These are phyloP conservation scores for Ectropis grisescens DNA, from an alignment of 1,140 invertebrate species.

Conservation along the genomic window DNA sequence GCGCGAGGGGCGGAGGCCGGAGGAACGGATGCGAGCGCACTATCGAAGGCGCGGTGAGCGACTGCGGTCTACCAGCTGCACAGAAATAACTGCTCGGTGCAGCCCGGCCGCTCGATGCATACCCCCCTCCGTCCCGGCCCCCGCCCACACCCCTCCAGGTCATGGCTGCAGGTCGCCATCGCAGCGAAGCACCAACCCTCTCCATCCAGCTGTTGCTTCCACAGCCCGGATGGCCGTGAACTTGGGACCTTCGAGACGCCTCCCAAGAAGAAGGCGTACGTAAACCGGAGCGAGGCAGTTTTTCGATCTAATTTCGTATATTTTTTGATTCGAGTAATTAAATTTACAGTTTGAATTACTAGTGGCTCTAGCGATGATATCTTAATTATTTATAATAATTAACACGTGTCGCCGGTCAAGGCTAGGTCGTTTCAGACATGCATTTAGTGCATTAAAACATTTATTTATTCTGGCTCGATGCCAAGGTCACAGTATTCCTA, in stretches of 20 bases:
- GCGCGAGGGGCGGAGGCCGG: conserved; percentile 3
- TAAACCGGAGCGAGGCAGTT: conserved; percentile 11
- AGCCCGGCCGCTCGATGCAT: conserved; percentile 43
- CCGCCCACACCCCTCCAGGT: conserved; percentile 28
- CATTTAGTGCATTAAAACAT: too few species aligned
- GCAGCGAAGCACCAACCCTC: conserved; percentile 38
- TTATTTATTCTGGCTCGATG: too few species aligned
- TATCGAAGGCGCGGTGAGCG: conserved; percentile 38
- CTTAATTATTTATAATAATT: too few species aligned
- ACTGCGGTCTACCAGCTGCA: conserved; percentile 50
- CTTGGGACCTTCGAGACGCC: conserved; percentile 12
- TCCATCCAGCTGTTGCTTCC: conserved; percentile 61
- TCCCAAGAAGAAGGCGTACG: too few species aligned
- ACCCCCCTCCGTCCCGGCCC: conserved; percentile 7
- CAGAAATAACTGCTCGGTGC: conserved; percentile 63
- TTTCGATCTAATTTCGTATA: too few species aligned
- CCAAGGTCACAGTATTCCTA: too few species aligned
- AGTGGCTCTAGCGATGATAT: too few species aligned
- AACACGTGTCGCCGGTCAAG: too few species aligned
- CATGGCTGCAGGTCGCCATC: conserved; percentile 57
- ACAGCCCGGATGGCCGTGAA: conserved; percentile 41
- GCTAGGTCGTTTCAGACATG: too few species aligned
- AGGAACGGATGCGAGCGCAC: conserved; percentile 38
- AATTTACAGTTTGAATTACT: too few species aligned
- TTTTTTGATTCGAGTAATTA: too few species aligned